phyloP scores from a whole-genome alignment of 2,797 vertebrate genomes.

The Echiichthys vipera region DNA sequence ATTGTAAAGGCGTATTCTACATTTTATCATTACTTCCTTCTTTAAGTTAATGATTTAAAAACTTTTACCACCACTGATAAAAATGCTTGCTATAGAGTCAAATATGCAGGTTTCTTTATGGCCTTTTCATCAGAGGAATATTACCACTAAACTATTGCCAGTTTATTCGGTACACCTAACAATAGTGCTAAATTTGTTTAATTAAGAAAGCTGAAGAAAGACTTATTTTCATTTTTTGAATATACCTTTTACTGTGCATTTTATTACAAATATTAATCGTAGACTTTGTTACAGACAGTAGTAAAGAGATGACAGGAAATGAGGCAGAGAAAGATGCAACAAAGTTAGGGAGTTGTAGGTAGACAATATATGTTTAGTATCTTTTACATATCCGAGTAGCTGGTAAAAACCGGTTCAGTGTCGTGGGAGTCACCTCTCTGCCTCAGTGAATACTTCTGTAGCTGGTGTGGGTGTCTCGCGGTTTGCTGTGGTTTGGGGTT shows the following conservation, averaged over 20 bases:
- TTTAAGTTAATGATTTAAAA: too few species aligned
- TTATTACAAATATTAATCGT: not conserved
- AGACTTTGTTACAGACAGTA: not conserved
- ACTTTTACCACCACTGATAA: too few species aligned
- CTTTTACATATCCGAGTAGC: not conserved
- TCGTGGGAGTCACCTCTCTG: conserved; percentile 21
- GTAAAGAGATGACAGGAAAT: not conserved
- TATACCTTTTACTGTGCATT: not conserved
- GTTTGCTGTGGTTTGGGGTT: conserved; percentile 57
- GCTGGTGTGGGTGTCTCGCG: conserved; percentile 51
- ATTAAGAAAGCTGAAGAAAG: too few species aligned
- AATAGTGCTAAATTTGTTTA: too few species aligned
- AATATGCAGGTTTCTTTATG: not conserved
- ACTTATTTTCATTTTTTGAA: not conserved
- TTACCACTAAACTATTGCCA: too few species aligned
- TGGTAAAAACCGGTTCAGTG: conserved; percentile 17
- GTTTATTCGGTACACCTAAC: not conserved
- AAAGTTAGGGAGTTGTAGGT: not conserved
- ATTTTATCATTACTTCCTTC: too few species aligned
- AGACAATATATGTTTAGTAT: too few species aligned
- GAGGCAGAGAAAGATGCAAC: not conserved
- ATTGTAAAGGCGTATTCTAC: too few species aligned
- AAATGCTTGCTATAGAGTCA: not conserved
- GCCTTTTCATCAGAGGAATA: not conserved
- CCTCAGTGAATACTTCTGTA: conserved; percentile 39